Percentiles rank a stretch among this genome's conserved stretches.
Conservation (phyloP, 2,113 vertebrate genomes). For the Aegotheles bennettii region DNA sequence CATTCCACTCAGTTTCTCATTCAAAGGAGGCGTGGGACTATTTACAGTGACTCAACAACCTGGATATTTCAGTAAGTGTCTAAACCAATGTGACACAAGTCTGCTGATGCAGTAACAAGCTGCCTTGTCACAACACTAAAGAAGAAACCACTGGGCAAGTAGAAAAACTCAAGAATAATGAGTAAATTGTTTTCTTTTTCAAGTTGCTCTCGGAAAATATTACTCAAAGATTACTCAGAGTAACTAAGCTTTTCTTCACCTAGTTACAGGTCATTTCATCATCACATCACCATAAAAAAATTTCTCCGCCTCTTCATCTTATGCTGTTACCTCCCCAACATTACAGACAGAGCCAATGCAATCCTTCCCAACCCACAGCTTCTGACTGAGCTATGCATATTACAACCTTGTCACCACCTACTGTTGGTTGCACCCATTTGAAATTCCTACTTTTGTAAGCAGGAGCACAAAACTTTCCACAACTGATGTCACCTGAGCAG, state of each 20-base stretch:
- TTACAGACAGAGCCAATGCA: background rate
- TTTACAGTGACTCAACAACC: background rate
- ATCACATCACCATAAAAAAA: background rate
- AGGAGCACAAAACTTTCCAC: background rate
- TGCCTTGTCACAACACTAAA: background rate
- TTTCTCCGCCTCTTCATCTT: background rate
- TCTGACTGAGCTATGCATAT: background rate
- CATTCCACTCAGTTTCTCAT: background rate
- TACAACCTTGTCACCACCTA: background rate
- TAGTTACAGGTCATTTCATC: background rate
- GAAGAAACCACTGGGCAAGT: background rate
- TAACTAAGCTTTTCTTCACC: background rate
- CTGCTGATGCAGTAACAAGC: background rate
- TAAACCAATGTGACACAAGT: background rate
- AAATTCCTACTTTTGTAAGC: background rate
- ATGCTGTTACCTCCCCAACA: background rate
- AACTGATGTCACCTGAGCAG: background rate
- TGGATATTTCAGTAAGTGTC: background rate
- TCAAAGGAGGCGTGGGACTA: background rate
- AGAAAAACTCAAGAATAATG: background rate
- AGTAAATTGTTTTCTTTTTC: background rate
- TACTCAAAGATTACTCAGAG: background rate
- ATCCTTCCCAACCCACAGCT: background rate
- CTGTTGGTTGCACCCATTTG: background rate
- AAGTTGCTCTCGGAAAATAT: background rate